phyloP scores from a whole-genome alignment of 1,140 invertebrate genomes.

The Carcinoscorpius rotundicauda region DNA sequence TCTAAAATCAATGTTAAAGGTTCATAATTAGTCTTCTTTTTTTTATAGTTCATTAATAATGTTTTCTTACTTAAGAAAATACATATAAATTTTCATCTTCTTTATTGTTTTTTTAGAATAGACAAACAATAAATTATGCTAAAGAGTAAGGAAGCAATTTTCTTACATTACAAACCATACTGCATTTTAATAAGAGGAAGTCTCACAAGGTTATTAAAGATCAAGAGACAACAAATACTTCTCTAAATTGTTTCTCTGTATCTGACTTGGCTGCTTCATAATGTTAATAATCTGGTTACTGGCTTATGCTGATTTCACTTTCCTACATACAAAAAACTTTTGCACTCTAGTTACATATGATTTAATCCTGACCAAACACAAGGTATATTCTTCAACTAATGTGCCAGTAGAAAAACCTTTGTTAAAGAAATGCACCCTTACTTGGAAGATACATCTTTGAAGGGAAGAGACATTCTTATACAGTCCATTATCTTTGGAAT shows the following conservation, averaged over 20 bases:
- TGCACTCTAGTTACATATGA: too few relatives aligned
- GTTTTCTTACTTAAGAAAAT: too few relatives aligned
- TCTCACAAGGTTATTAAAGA: too few relatives aligned
- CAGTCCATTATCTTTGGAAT: conserved; percentile 75
- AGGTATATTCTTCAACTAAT: neutral
- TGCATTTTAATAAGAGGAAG: too few relatives aligned
- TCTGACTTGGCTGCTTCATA: too few relatives aligned
- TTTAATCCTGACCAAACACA: neutral
- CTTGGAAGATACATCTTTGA: conserved; percentile 39
- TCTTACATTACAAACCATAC: neutral
- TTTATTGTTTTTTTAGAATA: conserved; percentile 5
- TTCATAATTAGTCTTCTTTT: neutral
- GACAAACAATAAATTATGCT: too few relatives aligned
- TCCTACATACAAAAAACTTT: too few relatives aligned
- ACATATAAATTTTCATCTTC: neutral
- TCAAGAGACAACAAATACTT: too few relatives aligned
- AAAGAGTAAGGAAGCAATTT: conserved; percentile 4
- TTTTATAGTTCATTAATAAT: too few relatives aligned
- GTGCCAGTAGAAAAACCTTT: neutral
- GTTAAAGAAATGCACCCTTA: conserved; percentile 7
- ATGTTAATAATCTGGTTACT: too few relatives aligned
- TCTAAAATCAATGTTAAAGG: conserved; percentile 17
- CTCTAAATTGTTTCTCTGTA: too few relatives aligned
- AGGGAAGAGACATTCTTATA: conserved; percentile 64
- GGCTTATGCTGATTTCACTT: too few relatives aligned